Base-by-base conservation (phyloP, 2,888 invertebrate genomes). In the Heliconius charithonia region DNA sequence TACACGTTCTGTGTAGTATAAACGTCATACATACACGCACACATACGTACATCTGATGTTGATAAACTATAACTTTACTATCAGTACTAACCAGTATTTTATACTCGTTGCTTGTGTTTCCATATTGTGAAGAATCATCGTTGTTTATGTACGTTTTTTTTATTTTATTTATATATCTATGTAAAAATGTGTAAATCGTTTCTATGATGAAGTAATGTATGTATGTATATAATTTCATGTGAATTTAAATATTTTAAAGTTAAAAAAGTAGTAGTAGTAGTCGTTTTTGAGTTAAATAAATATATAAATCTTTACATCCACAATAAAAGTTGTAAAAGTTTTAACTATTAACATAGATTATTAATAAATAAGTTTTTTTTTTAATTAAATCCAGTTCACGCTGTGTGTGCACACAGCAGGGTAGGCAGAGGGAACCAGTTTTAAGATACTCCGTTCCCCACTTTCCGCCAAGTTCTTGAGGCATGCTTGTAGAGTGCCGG, bases 41-140 rank as follows among this genome's bases (percentile, higher is more conserved):
- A 51, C 51, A 45, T 16, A 51, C 51, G 25, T 25, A 69, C 9
- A 41, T 41, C 16, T 16, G 1, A 9, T 27, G 69, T 41, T 41
- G 69, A 69, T 69, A 69, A 67, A 41, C 25, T 69, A 25, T 69
- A 69, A 13, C 45, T 25, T 16, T 45, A 25, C 41, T 69, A 25
- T 69, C 41, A 69, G 69, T 69, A 41, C 16, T 25, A 45, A 25
- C 25, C 41, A 25, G 69, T 69, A 6, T 45, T 41, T 45, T 25
- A 69, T 69, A 69, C 41, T 7, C 25, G 16, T 41, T 69, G 69
- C 41, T 69, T 69, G 69, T 69, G 69, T 69, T 45, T 69, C 13
- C 45, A 45, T 41, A 63, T 63, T 16, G 41, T 41, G 69, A 19
- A 45, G 16, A 69, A 2, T 25, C 41, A 25, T 41, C 67, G 41